These are phyloP conservation scores for Ametastegia equiseti DNA, from an alignment of 2,888 invertebrate species.

Conservation along the genomic window DNA sequence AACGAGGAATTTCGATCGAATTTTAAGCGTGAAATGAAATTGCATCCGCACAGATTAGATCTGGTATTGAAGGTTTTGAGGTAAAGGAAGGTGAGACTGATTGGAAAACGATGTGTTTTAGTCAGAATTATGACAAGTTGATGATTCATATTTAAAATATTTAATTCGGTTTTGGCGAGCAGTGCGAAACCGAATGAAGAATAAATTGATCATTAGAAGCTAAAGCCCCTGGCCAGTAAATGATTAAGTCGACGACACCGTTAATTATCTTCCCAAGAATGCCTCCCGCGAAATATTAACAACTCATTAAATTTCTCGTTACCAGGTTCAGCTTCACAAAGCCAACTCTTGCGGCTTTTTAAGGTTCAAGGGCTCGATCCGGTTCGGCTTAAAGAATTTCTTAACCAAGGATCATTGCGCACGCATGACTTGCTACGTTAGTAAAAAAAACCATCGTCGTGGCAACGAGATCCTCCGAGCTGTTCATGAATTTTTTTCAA, in stretches of 20 bases:
- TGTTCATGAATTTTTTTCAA: no score
- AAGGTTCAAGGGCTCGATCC: background rate
- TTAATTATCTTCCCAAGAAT: slow-evolving; percentile 27
- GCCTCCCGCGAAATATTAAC: background rate
- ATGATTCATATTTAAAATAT: no score
- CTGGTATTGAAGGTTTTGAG: no score
- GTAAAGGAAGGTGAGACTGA: no score
- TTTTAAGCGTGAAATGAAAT: no score
- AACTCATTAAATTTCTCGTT: slow-evolving; percentile 33
- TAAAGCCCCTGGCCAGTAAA: background rate
- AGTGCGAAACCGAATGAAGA: no score
- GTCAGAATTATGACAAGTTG: background rate
- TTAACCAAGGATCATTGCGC: background rate
- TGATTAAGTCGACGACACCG: background rate
- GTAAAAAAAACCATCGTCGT: no score
- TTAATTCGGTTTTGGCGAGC: background rate
- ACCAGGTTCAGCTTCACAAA: slow-evolving; percentile 14
- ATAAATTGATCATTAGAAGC: slow-evolving; percentile 14
- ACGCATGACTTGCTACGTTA: background rate
- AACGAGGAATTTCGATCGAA: background rate
- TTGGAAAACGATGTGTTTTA: background rate
- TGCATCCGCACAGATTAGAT: no score
- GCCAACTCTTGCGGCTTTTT: background rate
- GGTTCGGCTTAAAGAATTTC: background rate
- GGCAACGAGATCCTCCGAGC: no score